A percentile compares a stretch with the other conserved stretches of the same genome.
Evolutionary conservation across 2,113 vertebrate genomes (phyloP).

Genomic region (Uropsilus gracilis): DNA sequence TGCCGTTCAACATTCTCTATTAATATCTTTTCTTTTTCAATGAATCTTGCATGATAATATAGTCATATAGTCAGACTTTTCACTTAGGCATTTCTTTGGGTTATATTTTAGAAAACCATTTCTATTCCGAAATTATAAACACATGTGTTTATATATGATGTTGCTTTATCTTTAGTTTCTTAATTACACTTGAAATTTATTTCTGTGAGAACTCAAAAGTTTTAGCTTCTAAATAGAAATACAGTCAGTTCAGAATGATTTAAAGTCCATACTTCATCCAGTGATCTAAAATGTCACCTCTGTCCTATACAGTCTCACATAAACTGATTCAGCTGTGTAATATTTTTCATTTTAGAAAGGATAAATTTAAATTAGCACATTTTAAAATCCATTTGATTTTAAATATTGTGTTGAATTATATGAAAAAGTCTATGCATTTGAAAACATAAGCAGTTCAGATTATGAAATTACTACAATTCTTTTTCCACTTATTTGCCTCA

Average conservation of each 20-base stretch:
- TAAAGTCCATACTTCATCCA: background rate
- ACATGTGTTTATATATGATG: background rate
- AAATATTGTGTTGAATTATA: background rate
- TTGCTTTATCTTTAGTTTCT: background rate
- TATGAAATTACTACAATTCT: background rate
- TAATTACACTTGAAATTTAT: background rate
- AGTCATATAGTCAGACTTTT: background rate
- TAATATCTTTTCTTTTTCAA: slow-evolving; percentile 12
- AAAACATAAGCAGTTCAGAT: background rate
- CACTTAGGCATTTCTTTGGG: background rate
- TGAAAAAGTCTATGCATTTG: background rate
- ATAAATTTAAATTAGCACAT: background rate
- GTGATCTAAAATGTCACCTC: background rate
- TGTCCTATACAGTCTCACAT: background rate
- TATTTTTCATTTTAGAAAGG: background rate
- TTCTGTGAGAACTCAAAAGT: background rate
- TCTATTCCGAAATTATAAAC: background rate
- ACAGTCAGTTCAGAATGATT: background rate
- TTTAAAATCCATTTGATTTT: too few species aligned
- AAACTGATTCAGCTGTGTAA: background rate
- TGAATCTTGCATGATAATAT: background rate
- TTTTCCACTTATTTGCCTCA: background rate
- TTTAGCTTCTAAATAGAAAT: background rate
- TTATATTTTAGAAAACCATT: background rate
- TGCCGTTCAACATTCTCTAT: background rate